These are phyloP conservation scores for Delichon dasypus DNA, from an alignment of 2,797 vertebrate genomes.

Conservation along the genomic window DNA sequence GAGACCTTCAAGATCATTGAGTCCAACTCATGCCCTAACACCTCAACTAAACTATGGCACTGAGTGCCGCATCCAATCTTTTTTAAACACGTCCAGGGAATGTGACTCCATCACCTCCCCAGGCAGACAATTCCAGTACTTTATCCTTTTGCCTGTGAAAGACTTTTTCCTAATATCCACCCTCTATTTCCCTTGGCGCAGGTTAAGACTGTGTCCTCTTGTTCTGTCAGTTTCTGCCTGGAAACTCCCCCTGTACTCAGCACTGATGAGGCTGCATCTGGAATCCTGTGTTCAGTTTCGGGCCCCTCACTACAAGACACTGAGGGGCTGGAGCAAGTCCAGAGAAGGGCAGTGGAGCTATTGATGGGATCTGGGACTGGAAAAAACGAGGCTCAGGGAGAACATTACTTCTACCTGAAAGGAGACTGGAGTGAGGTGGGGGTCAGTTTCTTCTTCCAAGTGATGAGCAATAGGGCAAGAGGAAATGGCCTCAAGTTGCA, in stretches of 20 bases:
- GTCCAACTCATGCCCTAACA: background rate
- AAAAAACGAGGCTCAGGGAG: background rate
- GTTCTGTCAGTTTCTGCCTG: background rate
- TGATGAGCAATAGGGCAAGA: background rate
- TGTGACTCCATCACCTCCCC: background rate
- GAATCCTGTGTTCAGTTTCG: background rate
- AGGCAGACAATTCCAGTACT: background rate
- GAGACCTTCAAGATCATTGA: background rate
- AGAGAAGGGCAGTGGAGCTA: background rate
- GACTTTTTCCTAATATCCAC: no score
- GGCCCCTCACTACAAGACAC: background rate
- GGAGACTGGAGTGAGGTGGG: background rate
- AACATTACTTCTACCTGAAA: background rate
- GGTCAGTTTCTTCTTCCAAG: background rate
- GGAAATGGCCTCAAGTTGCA: background rate
- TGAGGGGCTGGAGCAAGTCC: background rate
- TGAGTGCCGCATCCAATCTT: accelerated
- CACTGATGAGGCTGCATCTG: background rate
- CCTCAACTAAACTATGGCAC: background rate
- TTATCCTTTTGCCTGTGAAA: background rate
- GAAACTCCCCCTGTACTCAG: background rate
- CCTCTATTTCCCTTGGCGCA: background rate
- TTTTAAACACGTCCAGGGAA: background rate
- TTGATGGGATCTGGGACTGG: background rate
- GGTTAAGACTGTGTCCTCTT: background rate